Evolutionary conservation across 2,113 vertebrate genomes (phyloP), one percentile per base, ranked within the genome.

Genomic region (Passerina amoena): DNA sequence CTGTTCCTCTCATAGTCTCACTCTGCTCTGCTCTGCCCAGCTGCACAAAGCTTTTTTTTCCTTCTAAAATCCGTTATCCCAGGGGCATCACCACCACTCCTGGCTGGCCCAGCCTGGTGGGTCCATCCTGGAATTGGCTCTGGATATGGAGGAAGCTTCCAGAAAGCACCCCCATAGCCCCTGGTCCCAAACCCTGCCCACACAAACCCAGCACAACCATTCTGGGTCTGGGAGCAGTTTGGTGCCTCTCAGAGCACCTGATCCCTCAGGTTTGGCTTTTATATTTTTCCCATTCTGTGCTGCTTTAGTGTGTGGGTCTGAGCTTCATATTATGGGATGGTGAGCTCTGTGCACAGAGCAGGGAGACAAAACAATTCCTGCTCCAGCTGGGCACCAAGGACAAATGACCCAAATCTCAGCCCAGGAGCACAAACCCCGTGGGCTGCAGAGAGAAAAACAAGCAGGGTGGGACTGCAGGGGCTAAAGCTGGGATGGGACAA

Each of bases 41-140:
- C n/a, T 56, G 28, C 14, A 24, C 28, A 40, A 30, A 47, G 15
- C 23, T 47, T 38, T 0, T 5, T 45, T 16, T 33, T 8, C 53
- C 53, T 37, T 33, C 28, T 22, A 12, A 15, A 40, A 56, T n/a
- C 59, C 0, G 0, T 56, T n/a, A 12, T 23, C 50, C 28, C 40
- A 23, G 59, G 38, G 48, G n/a, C 22, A 21, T 53, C 47, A 14
- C 18, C 28, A 8, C 22, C 48, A 23, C 6, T 64, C n/a, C 50
- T 40, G 48, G 3, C 21, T 13, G 25, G 6, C 22, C 56, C 47
- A 51, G 21, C 25, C 4, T 42, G 45, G 20, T 35, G 57, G 13
- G 2, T 22, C 47, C 48, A 23, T 65, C 23, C 60, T 28, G 82
- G 59, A 73, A 47, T 73, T 47, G 18, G 30, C 23, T 63, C n/a